These are phyloP conservation scores for Microplitis mediator DNA, from an alignment of 1,140 invertebrate genomes.

Conservation along the genomic window DNA sequence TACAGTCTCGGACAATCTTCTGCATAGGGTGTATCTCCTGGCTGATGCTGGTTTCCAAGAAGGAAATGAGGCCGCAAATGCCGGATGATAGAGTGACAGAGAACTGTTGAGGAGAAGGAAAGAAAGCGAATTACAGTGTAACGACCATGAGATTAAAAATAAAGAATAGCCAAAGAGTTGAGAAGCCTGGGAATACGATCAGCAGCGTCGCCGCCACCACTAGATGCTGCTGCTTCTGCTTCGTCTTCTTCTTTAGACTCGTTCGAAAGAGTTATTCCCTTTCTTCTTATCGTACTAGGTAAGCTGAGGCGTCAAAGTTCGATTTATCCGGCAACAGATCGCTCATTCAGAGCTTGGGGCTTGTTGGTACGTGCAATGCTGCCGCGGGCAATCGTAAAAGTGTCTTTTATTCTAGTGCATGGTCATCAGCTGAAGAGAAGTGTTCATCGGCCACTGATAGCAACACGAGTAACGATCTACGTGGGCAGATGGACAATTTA, in stretches of 20 bases:
- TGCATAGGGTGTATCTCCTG: too few species aligned
- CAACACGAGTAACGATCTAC: slow-evolving; percentile 13
- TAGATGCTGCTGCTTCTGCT: not conserved
- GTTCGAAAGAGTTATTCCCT: slow-evolving; percentile 20
- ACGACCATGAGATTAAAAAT: not conserved
- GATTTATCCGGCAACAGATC: slow-evolving; percentile 24
- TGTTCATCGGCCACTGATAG: slow-evolving; percentile 9
- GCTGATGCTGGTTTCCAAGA: not conserved
- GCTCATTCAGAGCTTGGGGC: not conserved
- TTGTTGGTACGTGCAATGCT: slow-evolving; percentile 9
- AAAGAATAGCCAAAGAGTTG: not conserved
- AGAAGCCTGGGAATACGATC: slow-evolving; percentile 3
- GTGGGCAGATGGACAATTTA: slow-evolving; percentile 24
- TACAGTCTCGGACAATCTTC: not conserved
- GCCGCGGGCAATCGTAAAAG: slow-evolving; percentile 23
- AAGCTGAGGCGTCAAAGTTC: slow-evolving; percentile 24
- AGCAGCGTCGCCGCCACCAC: not conserved
- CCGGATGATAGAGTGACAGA: not conserved
- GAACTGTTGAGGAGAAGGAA: not conserved
- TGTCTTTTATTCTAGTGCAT: not conserved
- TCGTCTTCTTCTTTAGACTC: not conserved
- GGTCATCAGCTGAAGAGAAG: slow-evolving; percentile 8
- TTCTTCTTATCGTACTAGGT: slow-evolving; percentile 13
- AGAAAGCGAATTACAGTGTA: not conserved
- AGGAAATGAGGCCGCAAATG: not conserved